Base-by-base conservation (phyloP, 2,888 invertebrate genomes). In the Diarsia dahlii region DNA sequence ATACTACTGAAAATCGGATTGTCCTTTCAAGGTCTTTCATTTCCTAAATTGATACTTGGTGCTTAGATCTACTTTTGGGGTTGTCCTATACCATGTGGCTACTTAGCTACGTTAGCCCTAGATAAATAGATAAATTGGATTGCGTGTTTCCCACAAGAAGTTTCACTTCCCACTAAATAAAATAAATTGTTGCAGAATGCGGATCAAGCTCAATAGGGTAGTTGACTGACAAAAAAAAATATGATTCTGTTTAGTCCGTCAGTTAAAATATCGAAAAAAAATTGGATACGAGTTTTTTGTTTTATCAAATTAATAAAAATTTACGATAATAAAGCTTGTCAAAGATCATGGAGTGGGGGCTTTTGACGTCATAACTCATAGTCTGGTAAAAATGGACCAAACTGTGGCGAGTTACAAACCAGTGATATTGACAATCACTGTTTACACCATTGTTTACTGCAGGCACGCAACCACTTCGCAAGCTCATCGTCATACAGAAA, bases 81-180 rank as follows among this genome's bases (percentile, higher is more conserved):
- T 68, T 56, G 54, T 68, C 52, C 39, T 18, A 54, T 45, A 39
- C 39, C n/a, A 39, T 68, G 52, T 54, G 23, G 39, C 39, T n/a
- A n/a, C n/a, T 2, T 39, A 39, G 39, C 39, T 39, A 3, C 39
- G 39, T 39, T 39, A 39, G 39, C 39, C 39, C 39, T 39, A 39
- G 39, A 39, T 3, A 39, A 39, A 39, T 39, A 39, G 39, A 39
- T 39, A 39, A 39, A 39, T 20, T 45, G 45, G 28, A 50, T 20
- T 66, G 20, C 52, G n/a, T 67, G 67, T 67, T 67, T 52, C 52
- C 20, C n/a, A 67, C 34, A 52, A 67, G 52, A 20, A 39, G 15
- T 34, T 20, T 52, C 52, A 67, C 67, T 52, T 67, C 34, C 50
- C 34, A n/a, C 50, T 15, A 50, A 50, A 66, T 28, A 50, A 56